A percentile compares a stretch with the other conserved stretches of the same genome.
phyloP scores from a whole-genome alignment of 92 coral and sea anemone species.

The Phymanthus crucifer region DNA sequence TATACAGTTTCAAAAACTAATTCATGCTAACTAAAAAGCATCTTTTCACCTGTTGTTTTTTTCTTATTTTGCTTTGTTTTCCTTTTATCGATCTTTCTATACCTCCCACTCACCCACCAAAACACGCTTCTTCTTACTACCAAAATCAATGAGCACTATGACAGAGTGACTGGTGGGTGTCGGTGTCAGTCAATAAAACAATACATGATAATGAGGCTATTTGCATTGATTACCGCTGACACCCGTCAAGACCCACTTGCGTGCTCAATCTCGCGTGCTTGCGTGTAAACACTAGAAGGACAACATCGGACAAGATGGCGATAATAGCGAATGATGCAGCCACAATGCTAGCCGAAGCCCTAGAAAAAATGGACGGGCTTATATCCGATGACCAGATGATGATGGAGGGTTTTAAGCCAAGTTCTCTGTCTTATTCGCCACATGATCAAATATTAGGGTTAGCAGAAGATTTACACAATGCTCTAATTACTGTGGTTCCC shows the following conservation, averaged over 20 bases:
- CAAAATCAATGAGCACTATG: neutral
- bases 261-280: neutral
- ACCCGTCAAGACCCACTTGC: neutral
- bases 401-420: conserved; percentile 66
- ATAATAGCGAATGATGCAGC: conserved; percentile 88
- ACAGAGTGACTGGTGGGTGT: neutral
- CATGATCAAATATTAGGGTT: conserved; percentile 61
- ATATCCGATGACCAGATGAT: conserved; percentile 87
- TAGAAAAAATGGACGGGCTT: conserved; percentile 94
- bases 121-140: neutral
- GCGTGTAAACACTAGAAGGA: too few species aligned
- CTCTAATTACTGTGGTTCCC: conserved; percentile 49
- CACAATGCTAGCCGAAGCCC: conserved; percentile 92
- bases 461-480: conserved; percentile 62
- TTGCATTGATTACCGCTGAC: conserved; percentile 30
- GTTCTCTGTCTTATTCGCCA: conserved; percentile 38
- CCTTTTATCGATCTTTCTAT: too few species aligned
- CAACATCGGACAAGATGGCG: conserved; percentile 96
- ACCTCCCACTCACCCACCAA: too few species aligned
- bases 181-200: neutral
- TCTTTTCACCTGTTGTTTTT: too few species aligned
- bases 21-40: too few species aligned
- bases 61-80: too few species aligned
- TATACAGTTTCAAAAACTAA: too few species aligned
- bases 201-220: conserved; percentile 28